Evolutionary conservation across 1,140 invertebrate genomes (phyloP).

Genomic region (Gryon sp.): DNA sequence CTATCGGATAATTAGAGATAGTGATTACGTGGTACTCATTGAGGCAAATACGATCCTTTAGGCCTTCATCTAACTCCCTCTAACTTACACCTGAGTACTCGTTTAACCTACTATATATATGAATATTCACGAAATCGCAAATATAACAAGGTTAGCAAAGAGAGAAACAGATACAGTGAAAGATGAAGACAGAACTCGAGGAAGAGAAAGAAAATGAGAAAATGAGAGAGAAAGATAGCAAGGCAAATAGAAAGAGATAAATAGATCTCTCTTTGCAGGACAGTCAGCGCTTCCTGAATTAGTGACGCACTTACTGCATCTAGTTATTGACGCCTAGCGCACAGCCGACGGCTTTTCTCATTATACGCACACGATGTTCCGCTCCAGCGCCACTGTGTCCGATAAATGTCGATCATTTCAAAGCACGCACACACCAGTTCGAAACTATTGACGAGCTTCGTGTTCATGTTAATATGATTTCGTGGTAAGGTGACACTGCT

Average conservation of each 20-base stretch:
- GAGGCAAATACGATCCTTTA: conserved; percentile 75
- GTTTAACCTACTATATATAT: conserved; percentile 14
- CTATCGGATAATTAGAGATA: conserved; percentile 79
- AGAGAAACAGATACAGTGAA: no score
- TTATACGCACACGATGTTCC: conserved; percentile 51
- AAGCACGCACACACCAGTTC: conserved; percentile 21
- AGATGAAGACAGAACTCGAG: conserved; percentile 9
- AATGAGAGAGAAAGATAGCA: no score
- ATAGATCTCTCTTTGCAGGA: conserved; percentile 21
- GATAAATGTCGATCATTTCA: conserved; percentile 56
- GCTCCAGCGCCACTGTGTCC: conserved; percentile 19
- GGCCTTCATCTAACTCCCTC: conserved; percentile 65
- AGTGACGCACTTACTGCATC: conserved; percentile 74
- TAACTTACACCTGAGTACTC: conserved; percentile 37
- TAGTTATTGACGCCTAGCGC: conserved; percentile 75
- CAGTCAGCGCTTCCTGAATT: conserved; percentile 46
- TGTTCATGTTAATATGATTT: conserved; percentile 52
- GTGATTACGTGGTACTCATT: conserved; percentile 78
- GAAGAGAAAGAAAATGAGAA: no score
- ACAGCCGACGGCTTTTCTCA: conserved; percentile 67
- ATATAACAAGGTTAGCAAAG: no score
- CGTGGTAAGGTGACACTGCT: conserved; percentile 29
- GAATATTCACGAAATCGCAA: conserved; percentile 49
- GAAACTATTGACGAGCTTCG: conserved; percentile 4
- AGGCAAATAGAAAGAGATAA: no score